phyloP scores from a whole-genome alignment of 1,140 invertebrate species.

The Apis florea region DNA sequence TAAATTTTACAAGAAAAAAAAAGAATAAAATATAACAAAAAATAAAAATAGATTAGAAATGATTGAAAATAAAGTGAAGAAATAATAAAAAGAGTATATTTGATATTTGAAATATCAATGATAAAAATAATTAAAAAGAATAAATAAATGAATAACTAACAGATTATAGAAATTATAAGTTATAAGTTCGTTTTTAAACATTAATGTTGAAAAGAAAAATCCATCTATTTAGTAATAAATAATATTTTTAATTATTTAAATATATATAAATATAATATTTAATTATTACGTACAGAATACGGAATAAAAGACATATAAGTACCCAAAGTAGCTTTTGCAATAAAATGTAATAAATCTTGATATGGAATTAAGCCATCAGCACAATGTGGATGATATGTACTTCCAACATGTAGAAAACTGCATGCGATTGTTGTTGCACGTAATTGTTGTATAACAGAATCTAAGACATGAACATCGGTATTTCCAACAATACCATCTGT shows the following conservation, averaged over 20 bases:
- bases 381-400: conserved; percentile 85
- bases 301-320: conserved; percentile 84
- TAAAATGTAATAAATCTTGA: conserved; percentile 89
- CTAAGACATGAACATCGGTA: conserved; percentile 87
- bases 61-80: too few species aligned
- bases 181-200: too few species aligned
- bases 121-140: too few species aligned
- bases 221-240: background rate
- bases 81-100: too few species aligned
- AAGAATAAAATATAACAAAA: too few species aligned
- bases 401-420: conserved; percentile 90
- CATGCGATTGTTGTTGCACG: conserved; percentile 89
- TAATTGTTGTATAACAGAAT: conserved; percentile 87
- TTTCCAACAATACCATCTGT: conserved; percentile 91
- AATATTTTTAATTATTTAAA: background rate
- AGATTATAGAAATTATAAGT: too few species aligned
- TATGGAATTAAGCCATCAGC: conserved; percentile 87
- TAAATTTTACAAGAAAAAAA: too few species aligned
- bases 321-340: conserved; percentile 90
- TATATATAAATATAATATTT: conserved; percentile 1
- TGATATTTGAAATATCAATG: too few species aligned
- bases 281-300: conserved; percentile 72
- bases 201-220: too few species aligned
- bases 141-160: too few species aligned
- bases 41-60: too few species aligned